Conservation (phyloP, 2,888 invertebrate species). For the Hylaea fasciaria region DNA sequence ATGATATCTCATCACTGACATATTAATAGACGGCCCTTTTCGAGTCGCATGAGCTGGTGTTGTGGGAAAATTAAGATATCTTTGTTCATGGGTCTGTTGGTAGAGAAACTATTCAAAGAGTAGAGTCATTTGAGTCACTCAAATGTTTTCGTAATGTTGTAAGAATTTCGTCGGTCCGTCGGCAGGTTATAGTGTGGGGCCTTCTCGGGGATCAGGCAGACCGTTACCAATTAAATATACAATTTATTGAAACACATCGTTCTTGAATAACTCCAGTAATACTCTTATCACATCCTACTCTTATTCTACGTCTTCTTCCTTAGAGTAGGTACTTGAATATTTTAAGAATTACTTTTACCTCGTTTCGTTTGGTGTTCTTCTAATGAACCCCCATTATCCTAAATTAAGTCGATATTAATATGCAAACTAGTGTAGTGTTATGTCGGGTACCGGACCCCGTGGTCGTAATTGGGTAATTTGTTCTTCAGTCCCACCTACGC, state of each 20-base stretch:
- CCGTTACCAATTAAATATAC: constrained; percentile 45
- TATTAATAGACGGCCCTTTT: constrained; percentile 2
- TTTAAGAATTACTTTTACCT: background rate
- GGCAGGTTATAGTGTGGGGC: constrained; percentile 57
- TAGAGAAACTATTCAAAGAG: background rate
- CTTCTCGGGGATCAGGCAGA: constrained; percentile 47
- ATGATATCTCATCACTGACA: constrained; percentile 18
- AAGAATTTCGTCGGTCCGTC: constrained; percentile 3
- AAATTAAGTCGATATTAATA: constrained; percentile 54
- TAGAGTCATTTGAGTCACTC: constrained; percentile 5
- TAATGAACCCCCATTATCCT: constrained; percentile 67
- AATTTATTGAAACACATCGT: constrained; percentile 14
- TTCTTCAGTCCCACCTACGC: constrained; percentile 50
- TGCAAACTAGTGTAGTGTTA: constrained; percentile 52
- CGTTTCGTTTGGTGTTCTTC: constrained; percentile 44
- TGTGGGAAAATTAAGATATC: background rate
- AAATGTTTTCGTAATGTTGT: constrained; percentile 29
- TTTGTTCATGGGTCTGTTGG: background rate
- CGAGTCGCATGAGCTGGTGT: no score
- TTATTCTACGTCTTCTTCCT: constrained; percentile 1
- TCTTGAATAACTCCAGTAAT: constrained; percentile 22
- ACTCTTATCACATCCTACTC: constrained; percentile 1
- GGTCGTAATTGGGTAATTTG: constrained; percentile 63
- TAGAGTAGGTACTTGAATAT: background rate
- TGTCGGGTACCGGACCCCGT: constrained; percentile 49